Percentiles rank a stretch among this genome's conserved stretches.
Evolutionary conservation across 2,113 vertebrate species (phyloP).

Genomic region (Corydoras sp.): DNA sequence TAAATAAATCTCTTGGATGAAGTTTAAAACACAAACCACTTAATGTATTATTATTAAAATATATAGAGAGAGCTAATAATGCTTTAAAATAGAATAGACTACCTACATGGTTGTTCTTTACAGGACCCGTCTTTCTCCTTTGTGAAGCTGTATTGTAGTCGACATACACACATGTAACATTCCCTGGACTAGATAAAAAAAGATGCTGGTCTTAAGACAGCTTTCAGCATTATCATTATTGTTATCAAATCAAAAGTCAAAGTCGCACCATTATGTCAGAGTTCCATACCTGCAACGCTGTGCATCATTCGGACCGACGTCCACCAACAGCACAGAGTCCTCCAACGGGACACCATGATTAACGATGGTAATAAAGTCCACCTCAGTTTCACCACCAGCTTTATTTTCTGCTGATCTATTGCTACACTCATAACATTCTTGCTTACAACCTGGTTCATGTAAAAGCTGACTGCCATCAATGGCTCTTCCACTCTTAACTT

Average conservation of each 20-base stretch:
- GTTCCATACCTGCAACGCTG: slow-evolving; percentile 20
- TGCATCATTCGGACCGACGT: slow-evolving; percentile 5
- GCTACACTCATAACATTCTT: background rate
- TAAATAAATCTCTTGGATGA: no score
- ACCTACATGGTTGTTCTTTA: slow-evolving; percentile 3
- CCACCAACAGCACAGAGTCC: slow-evolving; percentile 17
- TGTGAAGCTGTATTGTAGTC: slow-evolving; percentile 33
- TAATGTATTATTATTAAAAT: no score
- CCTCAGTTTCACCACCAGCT: background rate
- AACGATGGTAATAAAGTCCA: slow-evolving; percentile 30
- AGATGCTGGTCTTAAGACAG: background rate
- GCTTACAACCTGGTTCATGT: background rate
- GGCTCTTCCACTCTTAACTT: background rate
- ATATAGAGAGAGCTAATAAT: no score
- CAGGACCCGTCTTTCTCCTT: slow-evolving; percentile 13
- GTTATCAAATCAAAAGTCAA: no score
- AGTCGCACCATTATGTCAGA: no score
- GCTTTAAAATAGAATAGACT: no score
- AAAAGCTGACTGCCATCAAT: background rate
- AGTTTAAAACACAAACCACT: no score
- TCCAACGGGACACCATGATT: slow-evolving; percentile 3
- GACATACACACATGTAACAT: slow-evolving; percentile 30
- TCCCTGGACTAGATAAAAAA: slow-evolving; percentile 39
- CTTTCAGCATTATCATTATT: no score
- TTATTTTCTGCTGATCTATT: background rate